Conservation (phyloP, 2,113 vertebrate genomes). For the Laticauda colubrina region DNA sequence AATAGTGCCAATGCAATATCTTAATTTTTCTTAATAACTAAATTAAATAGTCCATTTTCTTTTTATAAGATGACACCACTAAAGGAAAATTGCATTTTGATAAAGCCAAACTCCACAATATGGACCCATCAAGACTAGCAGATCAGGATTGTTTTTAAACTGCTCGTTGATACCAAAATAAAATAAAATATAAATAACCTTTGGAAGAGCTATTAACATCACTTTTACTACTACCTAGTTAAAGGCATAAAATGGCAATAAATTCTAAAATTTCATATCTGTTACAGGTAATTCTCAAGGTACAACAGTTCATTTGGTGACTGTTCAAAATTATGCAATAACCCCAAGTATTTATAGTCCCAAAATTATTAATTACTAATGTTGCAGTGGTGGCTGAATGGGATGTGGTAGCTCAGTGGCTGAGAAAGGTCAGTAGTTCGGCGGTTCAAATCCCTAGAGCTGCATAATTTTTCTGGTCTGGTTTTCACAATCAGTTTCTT, state of each 20-base stretch:
- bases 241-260: neutral
- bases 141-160: neutral
- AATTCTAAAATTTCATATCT: neutral
- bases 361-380: no score
- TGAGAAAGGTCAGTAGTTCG: no score
- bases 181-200: neutral
- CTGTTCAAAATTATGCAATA: no score
- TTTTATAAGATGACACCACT: neutral
- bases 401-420: no score
- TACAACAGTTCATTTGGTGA: no score
- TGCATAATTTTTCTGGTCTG: no score
- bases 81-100: neutral
- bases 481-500: no score
- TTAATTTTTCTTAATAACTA: neutral
- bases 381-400: no score
- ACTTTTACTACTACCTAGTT: neutral
- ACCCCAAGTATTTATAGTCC: no score
- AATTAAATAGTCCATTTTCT: neutral
- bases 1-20: neutral
- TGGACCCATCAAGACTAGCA: neutral
- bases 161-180: neutral
- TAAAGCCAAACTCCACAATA: neutral
- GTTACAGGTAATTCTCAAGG: neutral
- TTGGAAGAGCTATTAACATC: neutral
- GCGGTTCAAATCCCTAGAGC: no score